These are phyloP conservation scores for Balaeniceps rex DNA, from an alignment of 2,113 vertebrate genomes.

Conservation along the genomic window DNA sequence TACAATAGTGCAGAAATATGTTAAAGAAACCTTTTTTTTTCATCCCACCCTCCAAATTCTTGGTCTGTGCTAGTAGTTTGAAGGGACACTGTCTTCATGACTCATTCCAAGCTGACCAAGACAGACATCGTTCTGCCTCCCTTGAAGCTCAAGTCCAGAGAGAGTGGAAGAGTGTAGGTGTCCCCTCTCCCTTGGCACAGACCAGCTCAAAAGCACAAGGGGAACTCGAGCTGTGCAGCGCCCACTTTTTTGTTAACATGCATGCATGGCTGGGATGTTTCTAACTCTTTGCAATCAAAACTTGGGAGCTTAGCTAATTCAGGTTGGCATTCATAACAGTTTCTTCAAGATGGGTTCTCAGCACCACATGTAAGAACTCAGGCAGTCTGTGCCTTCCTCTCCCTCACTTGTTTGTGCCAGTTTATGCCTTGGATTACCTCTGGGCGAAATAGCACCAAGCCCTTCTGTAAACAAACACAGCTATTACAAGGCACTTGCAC, in stretches of 20 bases:
- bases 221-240: background rate
- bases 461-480: conserved; percentile 20
- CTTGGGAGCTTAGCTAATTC: background rate
- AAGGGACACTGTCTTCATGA: background rate
- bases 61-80: background rate
- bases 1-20: background rate
- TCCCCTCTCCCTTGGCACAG: background rate
- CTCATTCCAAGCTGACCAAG: background rate
- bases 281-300: background rate
- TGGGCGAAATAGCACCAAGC: background rate
- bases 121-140: background rate
- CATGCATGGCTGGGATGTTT: background rate
- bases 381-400: background rate
- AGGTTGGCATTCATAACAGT: background rate
- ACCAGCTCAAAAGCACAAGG: background rate
- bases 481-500: background rate
- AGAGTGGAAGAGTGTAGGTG: background rate
- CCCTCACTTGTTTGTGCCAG: background rate
- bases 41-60: background rate
- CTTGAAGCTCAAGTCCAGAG: background rate
- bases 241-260: background rate
- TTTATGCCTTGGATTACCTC: conserved; percentile 3
- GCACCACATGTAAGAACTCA: background rate
- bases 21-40: background rate
- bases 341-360: background rate